phyloP scores from a whole-genome alignment of 2,888 invertebrate genomes.

The Epistrophella euchroma region DNA sequence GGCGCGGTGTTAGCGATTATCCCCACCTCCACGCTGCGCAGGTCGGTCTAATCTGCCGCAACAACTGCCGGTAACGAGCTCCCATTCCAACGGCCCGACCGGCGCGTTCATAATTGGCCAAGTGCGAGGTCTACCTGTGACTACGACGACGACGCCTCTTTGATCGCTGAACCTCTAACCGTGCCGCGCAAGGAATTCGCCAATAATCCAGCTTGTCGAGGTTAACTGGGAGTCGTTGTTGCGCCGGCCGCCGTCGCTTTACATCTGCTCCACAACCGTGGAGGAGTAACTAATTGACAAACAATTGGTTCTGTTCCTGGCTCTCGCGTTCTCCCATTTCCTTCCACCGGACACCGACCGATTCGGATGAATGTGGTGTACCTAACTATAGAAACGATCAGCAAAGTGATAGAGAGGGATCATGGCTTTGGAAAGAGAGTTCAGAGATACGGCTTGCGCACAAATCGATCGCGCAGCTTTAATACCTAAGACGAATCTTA shows the following conservation, averaged over 20 bases:
- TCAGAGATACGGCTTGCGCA: constrained; percentile 40
- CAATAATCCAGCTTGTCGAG: constrained; percentile 47
- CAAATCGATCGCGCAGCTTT: constrained; percentile 68
- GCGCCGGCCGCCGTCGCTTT: constrained; percentile 42
- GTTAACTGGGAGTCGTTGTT: constrained; percentile 67
- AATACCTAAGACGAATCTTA: constrained; percentile 73
- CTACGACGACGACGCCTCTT: constrained; percentile 44
- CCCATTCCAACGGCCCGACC: constrained; percentile 49
- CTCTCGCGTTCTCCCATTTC: constrained; percentile 18
- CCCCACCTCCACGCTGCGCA: constrained; percentile 65
- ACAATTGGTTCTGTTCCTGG: constrained; percentile 82
- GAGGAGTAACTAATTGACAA: constrained; percentile 83
- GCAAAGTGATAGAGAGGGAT: constrained; percentile 40
- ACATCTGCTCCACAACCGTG: constrained; percentile 65
- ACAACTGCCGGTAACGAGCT: constrained; percentile 75
- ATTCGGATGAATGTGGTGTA: constrained; percentile 15
- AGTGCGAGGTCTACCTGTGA: constrained; percentile 62
- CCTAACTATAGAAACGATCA: neutral
- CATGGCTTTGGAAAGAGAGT: constrained; percentile 43
- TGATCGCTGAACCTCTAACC: constrained; percentile 9
- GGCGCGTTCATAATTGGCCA: constrained; percentile 77
- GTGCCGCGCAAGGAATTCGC: constrained; percentile 41
- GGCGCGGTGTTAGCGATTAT: constrained; percentile 79
- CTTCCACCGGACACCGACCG: constrained; percentile 2
- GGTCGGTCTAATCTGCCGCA: too few relatives aligned